Base-by-base conservation (phyloP, 2,888 invertebrate genomes). In the Thymelicus sylvestris region DNA sequence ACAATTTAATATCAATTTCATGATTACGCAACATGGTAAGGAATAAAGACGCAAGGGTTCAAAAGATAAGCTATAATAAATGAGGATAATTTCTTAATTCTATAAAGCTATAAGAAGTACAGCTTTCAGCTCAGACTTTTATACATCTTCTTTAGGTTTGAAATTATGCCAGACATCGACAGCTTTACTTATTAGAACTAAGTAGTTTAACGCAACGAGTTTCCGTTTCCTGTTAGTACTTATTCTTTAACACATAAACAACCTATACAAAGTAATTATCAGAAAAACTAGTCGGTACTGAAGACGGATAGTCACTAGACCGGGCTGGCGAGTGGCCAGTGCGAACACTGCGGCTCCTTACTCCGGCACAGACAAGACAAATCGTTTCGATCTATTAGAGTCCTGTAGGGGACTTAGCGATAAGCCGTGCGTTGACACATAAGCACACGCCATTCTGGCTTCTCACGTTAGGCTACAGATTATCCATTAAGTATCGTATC, bases 351-450 rank as follows among this genome's bases (percentile, higher is more conserved):
- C 15, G 6, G 6, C 52, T 47, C 1, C 31, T 13, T 39, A 55
- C 19, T 10, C 13, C 5, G 7, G 41, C 55, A 44, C 13, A 64
- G 15, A 38, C 65, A 44, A 57, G 66, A 66, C 66, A 66, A 66
- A 59, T 66, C 59, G 66, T 31, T 59, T 7, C 15, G 31, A 62
- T 52, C 50, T 47, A 55, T 68, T 67, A 44, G 60, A 67, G 31
- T 55, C 67, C 47, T 68, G 62, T 44, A 31, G 44, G 31, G 52
- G 41, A 39, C 50, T 67, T 61, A 61, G 8, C 19, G 61, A 41
- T 67, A 62, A 61, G 66, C 44, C 57, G n/a, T 47, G 57, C 57
- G 44, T 59, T 38, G 66, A 66, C 57, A 44, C 47, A 31, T 66
- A 12, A 38, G 31, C n/a, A 47, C 66, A 66, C 44, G 66, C 57